These are phyloP conservation scores for Heliconius ismenius DNA, from an alignment of 2,888 invertebrate genomes.

Conservation along the genomic window DNA sequence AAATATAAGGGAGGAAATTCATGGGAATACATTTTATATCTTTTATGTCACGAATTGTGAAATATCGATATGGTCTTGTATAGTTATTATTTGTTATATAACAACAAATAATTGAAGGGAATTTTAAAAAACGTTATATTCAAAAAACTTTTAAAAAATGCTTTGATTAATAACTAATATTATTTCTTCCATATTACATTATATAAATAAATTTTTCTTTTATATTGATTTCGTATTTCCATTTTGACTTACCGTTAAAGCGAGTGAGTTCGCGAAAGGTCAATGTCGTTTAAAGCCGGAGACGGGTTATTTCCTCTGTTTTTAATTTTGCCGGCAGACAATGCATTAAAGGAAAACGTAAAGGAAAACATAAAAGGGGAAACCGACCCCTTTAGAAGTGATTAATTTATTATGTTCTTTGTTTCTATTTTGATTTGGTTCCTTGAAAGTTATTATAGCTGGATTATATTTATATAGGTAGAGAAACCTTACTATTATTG, in stretches of 20 bases:
- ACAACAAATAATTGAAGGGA: background rate
- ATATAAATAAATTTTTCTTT: background rate
- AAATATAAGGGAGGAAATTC: slow-evolving; percentile 79
- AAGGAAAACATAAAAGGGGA: slow-evolving; percentile 79
- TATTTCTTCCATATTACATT: background rate
- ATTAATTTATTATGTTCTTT: slow-evolving; percentile 81
- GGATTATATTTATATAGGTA: background rate
- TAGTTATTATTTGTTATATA: background rate
- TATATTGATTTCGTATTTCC: slow-evolving; percentile 24
- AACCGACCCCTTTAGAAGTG: slow-evolving; percentile 73
- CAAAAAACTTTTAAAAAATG: no score
- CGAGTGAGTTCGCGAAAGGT: slow-evolving; percentile 56
- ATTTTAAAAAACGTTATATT: background rate
- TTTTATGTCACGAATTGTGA: slow-evolving; percentile 48
- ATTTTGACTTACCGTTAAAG: slow-evolving; percentile 31
- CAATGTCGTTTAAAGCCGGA: slow-evolving; percentile 64
- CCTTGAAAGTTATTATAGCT: slow-evolving; percentile 29
- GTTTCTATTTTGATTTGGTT: slow-evolving; percentile 75
- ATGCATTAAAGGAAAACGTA: slow-evolving; percentile 78
- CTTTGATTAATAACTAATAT: background rate
- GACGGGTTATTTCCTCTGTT: slow-evolving; percentile 72
- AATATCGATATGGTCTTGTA: background rate
- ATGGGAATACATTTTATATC: slow-evolving; percentile 69
- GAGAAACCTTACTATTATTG: background rate
- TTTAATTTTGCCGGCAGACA: slow-evolving; percentile 79